Percentiles rank a stretch among this genome's conserved stretches.
phyloP scores from a whole-genome alignment of 2,113 vertebrate species.

The Misgurnus anguillicaudatus region DNA sequence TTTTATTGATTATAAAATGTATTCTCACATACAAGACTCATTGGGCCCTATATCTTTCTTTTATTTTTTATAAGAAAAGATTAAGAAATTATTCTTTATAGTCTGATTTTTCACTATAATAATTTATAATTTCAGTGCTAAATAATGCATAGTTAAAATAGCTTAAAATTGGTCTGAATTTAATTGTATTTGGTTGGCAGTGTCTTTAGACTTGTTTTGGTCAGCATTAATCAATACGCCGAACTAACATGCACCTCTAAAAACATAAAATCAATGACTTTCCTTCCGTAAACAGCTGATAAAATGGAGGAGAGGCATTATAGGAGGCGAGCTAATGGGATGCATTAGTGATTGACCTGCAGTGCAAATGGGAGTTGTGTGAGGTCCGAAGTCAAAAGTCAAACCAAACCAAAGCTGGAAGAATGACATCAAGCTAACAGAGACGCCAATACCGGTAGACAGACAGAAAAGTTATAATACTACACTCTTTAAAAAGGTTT shows the following conservation, averaged over 20 bases:
- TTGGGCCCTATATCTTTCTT: no score
- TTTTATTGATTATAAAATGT: no score
- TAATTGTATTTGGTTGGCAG: background rate
- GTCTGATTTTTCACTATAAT: background rate
- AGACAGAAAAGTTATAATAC: background rate
- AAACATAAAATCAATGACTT: background rate
- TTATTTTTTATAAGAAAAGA: no score
- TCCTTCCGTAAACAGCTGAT: background rate
- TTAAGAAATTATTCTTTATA: background rate
- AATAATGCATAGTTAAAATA: background rate
- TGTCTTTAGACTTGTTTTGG: background rate
- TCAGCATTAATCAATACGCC: background rate
- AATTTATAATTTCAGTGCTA: background rate
- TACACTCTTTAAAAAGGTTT: no score
- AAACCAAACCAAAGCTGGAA: background rate
- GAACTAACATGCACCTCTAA: background rate
- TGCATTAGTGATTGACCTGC: background rate
- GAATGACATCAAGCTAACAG: background rate
- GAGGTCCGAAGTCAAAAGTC: slow-evolving; percentile 4
- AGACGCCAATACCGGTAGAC: background rate
- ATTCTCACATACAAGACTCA: no score
- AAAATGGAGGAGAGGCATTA: background rate
- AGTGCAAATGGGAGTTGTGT: background rate
- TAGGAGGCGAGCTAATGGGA: background rate
- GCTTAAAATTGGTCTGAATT: background rate